Percentiles rank a stretch among this genome's conserved stretches.
These are phyloP conservation scores for Aptenodytes forsteri DNA, from an alignment of 2,113 vertebrate species.

Conservation along the genomic window DNA sequence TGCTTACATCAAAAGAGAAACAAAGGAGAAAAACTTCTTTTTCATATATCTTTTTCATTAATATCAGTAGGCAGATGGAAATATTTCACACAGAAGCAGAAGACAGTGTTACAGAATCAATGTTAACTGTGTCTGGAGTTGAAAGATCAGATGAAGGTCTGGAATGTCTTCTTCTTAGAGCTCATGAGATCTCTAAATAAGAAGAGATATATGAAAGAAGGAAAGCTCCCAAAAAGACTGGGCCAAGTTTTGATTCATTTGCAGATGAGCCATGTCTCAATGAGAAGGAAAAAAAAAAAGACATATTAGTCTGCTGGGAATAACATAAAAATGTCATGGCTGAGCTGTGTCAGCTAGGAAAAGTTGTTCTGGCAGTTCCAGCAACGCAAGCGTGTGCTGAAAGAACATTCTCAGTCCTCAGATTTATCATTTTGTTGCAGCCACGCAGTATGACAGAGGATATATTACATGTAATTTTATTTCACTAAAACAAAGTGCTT, in stretches of 20 bases:
- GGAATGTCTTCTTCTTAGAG: not conserved
- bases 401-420: not conserved
- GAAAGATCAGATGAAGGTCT: conserved; percentile 10
- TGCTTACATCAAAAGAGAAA: not conserved
- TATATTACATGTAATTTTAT: not conserved
- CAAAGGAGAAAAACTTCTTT: not conserved
- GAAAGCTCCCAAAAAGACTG: not conserved
- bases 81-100: not conserved
- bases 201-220: not conserved
- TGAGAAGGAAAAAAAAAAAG: not conserved
- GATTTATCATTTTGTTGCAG: not conserved
- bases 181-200: not conserved
- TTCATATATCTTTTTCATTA: not conserved
- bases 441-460: not conserved
- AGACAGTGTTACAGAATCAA: not conserved
- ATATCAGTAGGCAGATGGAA: not conserved
- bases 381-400: not conserved
- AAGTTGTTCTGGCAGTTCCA: not conserved
- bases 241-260: conserved; percentile 9
- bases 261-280: conserved; percentile 12
- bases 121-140: not conserved
- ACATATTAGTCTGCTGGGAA: not conserved
- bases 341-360: not conserved
- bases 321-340: not conserved
- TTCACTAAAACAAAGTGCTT: not conserved